These are phyloP conservation scores for Opisthograptis luteolata DNA, from an alignment of 2,888 invertebrate species.

Conservation along the genomic window DNA sequence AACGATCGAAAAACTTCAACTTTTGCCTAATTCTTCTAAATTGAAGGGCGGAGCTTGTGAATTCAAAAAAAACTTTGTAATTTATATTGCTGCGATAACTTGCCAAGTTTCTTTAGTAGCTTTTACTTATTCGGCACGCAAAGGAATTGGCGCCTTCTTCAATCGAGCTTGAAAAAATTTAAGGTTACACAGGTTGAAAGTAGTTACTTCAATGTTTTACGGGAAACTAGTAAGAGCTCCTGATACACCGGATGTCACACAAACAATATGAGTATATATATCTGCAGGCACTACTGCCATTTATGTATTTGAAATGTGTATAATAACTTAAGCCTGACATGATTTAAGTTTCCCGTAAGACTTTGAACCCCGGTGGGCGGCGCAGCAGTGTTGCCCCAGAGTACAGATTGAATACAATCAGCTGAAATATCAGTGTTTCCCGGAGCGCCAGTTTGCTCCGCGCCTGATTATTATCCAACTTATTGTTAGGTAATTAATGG, in stretches of 20 bases:
- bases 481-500: constrained; percentile 21
- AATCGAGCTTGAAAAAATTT: constrained; percentile 1
- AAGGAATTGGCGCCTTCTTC: constrained; percentile 5
- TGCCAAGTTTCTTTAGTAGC: constrained; percentile 21
- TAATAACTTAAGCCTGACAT: too few species aligned
- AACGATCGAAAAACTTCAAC: constrained; percentile 38
- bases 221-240: too few species aligned
- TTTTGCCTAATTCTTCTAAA: constrained; percentile 37
- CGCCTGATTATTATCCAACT: constrained; percentile 18
- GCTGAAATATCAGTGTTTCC: constrained; percentile 2
- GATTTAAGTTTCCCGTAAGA: constrained; percentile 8
- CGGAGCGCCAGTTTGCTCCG: constrained; percentile 2
- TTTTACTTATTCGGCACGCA: constrained; percentile 24
- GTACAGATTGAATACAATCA: constrained; percentile 4
- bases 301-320: too few species aligned
- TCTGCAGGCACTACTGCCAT: too few species aligned
- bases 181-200: neutral
- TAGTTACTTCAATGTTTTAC: too few species aligned
- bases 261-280: too few species aligned
- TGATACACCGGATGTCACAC: too few species aligned
- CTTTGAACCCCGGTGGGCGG: constrained; percentile 2
- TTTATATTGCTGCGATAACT: constrained; percentile 38
- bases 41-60: constrained; percentile 36
- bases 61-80: constrained; percentile 34
- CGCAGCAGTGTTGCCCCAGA: neutral